Conservation (phyloP, 2,888 invertebrate genomes). For the Xestoiulus laeticollis region DNA sequence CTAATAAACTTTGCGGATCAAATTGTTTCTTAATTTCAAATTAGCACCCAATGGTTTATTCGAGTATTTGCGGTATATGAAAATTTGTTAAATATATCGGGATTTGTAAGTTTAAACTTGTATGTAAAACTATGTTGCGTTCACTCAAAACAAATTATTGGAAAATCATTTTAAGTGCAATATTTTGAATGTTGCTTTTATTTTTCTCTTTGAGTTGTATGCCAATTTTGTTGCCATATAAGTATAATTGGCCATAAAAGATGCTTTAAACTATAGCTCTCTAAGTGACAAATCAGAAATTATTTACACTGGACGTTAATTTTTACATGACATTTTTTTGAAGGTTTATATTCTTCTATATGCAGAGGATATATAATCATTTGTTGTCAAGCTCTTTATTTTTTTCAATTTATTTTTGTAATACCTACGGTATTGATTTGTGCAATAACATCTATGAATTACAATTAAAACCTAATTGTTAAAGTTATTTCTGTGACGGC, state of each 20-base stretch:
- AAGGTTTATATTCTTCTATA: conserved; percentile 3
- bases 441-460: background rate
- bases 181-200: background rate
- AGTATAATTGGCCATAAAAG: background rate
- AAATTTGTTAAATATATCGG: too few species aligned
- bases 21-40: too few species aligned
- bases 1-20: too few species aligned
- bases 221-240: background rate
- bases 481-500: background rate
- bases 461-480: conserved; percentile 1
- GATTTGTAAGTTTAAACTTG: too few species aligned
- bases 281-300: conserved; percentile 32
- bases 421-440: background rate
- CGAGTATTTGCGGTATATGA: too few species aligned
- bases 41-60: too few species aligned
- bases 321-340: conserved; percentile 5
- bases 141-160: background rate
- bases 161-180: background rate
- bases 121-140: background rate
- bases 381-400: background rate
- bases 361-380: background rate
- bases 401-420: conserved; percentile 15
- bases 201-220: background rate
- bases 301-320: background rate
- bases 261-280: background rate